phyloP scores from a whole-genome alignment of 2,113 vertebrate genomes.

The Macheiramphus alcinus region DNA sequence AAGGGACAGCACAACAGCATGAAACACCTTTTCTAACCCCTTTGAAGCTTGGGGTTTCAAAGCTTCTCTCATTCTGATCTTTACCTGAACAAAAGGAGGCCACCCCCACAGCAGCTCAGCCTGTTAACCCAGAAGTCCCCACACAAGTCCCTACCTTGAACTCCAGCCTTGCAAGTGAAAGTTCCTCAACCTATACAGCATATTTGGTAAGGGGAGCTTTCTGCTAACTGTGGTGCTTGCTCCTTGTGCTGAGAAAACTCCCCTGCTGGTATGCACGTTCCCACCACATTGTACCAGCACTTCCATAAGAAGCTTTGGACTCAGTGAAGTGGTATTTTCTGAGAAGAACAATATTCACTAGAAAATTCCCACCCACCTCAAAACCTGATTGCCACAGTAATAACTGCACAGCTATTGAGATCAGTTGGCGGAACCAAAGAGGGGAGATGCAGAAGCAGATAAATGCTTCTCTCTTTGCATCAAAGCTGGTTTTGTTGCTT shows the following conservation, averaged over 20 bases:
- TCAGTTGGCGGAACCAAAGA: background rate
- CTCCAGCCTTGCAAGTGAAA: background rate
- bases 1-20: background rate
- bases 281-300: background rate
- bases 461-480: background rate
- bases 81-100: background rate
- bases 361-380: slow-evolving; percentile 11
- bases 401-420: background rate
- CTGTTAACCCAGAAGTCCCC: background rate
- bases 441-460: background rate
- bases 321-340: background rate
- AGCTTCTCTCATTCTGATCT: background rate
- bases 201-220: background rate
- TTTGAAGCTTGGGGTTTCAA: background rate
- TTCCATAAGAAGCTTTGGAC: background rate
- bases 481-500: background rate
- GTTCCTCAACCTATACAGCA: background rate
- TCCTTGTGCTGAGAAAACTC: background rate
- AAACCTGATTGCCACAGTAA: background rate
- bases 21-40: background rate
- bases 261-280: background rate
- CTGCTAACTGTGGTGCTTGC: background rate
- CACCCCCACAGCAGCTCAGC: background rate
- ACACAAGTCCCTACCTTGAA: background rate
- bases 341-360: background rate